Base-by-base conservation (phyloP, 2,888 invertebrate genomes). In the Strigamia transsilvanica region DNA sequence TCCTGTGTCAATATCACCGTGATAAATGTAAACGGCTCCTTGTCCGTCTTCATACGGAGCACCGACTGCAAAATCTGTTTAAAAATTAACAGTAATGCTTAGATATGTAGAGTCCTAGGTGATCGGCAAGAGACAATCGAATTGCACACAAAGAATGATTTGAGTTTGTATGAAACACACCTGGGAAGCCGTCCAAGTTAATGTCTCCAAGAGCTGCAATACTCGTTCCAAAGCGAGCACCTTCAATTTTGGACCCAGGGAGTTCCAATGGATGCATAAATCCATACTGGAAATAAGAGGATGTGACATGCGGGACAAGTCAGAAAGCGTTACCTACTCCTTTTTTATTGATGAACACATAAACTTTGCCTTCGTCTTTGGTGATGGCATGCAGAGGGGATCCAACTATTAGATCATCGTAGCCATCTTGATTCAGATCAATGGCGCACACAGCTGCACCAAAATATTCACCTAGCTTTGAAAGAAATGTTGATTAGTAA, bases 1-100 rank as follows among this genome's bases (percentile, higher is more conserved):
- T 66, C 61, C 61, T 5, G 21, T 23, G n/a, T 80, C 23, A 6
- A 12, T 4, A n/a, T 41, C 38, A 2, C 85, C 85, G 80, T 84
- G 83, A 80, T 85, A 85, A 81, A 85, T 84, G 46, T 85, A 85
- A 38, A 85, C 80, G 10, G 83, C 84, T 27, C 85, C 85, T 9
- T 73, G 13, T 38, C 79, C 83, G 61, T 84, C 83, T 84, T 85
- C 85, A 81, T 84, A 84, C 2, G 85, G 85, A 10, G 85, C 85
- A 21, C 85, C 85, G 56, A 85, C 82, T 13, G 83, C 85, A 34
- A 85, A 51, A 83, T 85, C 85, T 84, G 10, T 73, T 18, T 51
- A 10, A 51, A 51, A 51, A 32, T 27, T 27, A 27, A 27, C 27
- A 3, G 2, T 1, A 27, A 27, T 27, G 1, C 27, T 27, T 27